phyloP scores from a whole-genome alignment of 2,797 vertebrate genomes.

The Sebastes dallii region DNA sequence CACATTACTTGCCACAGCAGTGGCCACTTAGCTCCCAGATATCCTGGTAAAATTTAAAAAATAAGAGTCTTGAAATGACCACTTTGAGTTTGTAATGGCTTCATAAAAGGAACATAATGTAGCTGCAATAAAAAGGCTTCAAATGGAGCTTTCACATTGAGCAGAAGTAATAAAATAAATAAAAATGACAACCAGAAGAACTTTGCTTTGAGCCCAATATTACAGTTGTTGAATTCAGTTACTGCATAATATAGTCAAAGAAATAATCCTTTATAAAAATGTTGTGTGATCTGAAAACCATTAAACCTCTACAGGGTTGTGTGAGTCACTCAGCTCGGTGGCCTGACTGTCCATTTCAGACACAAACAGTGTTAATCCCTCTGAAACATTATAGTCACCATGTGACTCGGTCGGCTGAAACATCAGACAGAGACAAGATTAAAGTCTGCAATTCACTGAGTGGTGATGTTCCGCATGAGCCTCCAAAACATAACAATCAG shows the following conservation, averaged over 20 bases:
- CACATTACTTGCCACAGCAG: not conserved
- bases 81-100: not conserved
- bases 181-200: not conserved
- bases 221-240: not conserved
- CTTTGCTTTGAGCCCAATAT: not conserved
- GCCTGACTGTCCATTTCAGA: not conserved
- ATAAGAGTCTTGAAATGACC: not conserved
- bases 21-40: not conserved
- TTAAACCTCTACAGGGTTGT: not conserved
- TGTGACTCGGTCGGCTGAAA: conserved; percentile 18
- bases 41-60: not conserved
- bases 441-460: not conserved
- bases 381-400: conserved; percentile 3
- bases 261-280: not conserved
- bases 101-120: not conserved
- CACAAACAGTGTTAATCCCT: conserved; percentile 31
- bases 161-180: not conserved
- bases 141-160: not conserved
- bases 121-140: not conserved
- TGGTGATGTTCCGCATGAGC: not conserved
- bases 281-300: conserved; percentile 1
- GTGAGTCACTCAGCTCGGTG: not conserved
- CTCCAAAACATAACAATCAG: not conserved
- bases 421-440: conserved; percentile 19
- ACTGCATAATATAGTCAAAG: not conserved